Base-by-base conservation (phyloP, 2,797 vertebrate genomes). In the Enoplosus armatus region DNA sequence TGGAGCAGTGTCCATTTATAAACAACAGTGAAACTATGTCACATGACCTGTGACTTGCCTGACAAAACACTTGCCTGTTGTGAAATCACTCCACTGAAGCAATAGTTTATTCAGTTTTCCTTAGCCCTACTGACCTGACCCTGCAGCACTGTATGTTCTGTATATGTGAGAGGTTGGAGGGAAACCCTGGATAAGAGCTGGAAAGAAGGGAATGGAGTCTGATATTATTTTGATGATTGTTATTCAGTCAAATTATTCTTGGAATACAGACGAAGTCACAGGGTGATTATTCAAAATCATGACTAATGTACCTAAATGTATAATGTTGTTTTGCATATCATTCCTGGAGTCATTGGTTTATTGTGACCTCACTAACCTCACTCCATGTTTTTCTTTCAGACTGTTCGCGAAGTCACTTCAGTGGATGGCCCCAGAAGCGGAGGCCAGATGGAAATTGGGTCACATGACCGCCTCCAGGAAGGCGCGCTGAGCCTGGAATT, bases 401-500 rank as follows among this genome's bases (percentile, higher is more conserved):
- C 95, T 95, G 96, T 97, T 95, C 95, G 91, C 86, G 94, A 95
- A 94, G 95, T 96, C 94, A 86, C 92, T 95, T 90, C 92, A 79
- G 96, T 99, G 97, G 97, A 99, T 99, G 98, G 98, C 97, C 97
- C 96, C 96, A 96, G 95, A 96, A 95, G 96, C 96, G 95, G 96
- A 96, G 96, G 95, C 96, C 98, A 97, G 96, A 99, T 99, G 98
- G 98, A 99, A 98, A 97, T 97, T 96, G 98, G 97, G 97, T 97
- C 97, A 96, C 96, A 97, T 96, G 97, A 96, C 95, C 95, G 97
- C 97, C 97, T 95, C 90, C 96, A 97, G 94, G 97, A 98, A 96
- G 96, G 97, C 95, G 94, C 89, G 91, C 92, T 97, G 95, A 97
- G 93, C 6, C 94, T 95, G 91, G 95, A 95, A 91, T 92, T 96